phyloP scores from a whole-genome alignment of 2,888 invertebrate genomes.

The Rhopalosiphum nymphaeae region DNA sequence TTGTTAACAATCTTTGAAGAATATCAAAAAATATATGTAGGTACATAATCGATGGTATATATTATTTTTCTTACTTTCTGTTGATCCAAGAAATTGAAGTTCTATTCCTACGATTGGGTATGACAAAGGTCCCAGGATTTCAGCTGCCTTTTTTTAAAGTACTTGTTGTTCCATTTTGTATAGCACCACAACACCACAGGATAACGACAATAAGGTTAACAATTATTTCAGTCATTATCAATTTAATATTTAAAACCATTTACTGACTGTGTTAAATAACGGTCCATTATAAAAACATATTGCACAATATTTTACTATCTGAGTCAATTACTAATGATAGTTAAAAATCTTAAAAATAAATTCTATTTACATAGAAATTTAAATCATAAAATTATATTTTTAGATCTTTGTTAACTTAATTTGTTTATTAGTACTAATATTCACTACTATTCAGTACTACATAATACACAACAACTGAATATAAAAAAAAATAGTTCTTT shows the following conservation, averaged over 20 bases:
- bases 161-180: conserved; percentile 65
- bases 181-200: neutral
- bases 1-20: conserved; percentile 15
- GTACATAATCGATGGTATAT: neutral
- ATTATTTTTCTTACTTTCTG: conserved; percentile 65
- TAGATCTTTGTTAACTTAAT: neutral
- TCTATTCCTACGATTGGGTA: conserved; percentile 66
- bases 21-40: neutral
- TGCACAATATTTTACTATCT: neutral
- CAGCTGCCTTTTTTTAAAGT: conserved; percentile 65
- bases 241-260: neutral
- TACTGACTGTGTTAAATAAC: neutral
- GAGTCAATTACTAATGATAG: neutral
- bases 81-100: conserved; percentile 65
- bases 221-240: neutral
- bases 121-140: conserved; percentile 66
- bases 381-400: neutral
- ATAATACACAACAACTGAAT: neutral
- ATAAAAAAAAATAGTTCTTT: neutral
- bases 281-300: neutral
- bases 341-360: neutral
- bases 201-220: conserved; percentile 68
- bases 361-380: neutral
- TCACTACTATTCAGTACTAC: neutral
- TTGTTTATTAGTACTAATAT: neutral